A percentile compares a stretch with the other conserved stretches of the same genome.
Evolutionary conservation across 2,113 vertebrate genomes (phyloP).

Genomic region (Cynocephalus volans): DNA sequence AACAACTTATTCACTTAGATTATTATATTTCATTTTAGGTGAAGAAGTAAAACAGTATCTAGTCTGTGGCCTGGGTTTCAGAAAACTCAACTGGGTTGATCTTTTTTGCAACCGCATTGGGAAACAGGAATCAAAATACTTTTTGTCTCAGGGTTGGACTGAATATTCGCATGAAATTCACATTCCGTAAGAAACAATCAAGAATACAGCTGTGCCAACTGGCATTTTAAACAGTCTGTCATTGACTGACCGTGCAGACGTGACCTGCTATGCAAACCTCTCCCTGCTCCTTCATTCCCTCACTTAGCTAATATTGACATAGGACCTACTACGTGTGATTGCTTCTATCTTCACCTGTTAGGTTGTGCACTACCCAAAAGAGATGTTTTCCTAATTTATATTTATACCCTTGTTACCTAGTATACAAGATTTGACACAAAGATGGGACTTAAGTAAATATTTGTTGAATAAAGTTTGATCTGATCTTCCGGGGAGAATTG

Average conservation of each 20-base stretch:
- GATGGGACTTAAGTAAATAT: neutral
- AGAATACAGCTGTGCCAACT: neutral
- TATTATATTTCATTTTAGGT: neutral
- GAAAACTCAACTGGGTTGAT: neutral
- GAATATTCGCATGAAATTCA: neutral
- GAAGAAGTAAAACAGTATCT: neutral
- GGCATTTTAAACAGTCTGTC: neutral
- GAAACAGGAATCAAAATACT: neutral
- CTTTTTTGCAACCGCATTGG: neutral
- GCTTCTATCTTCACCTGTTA: neutral
- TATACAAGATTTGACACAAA: neutral
- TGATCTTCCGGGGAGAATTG: neutral
- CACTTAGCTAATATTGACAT: neutral
- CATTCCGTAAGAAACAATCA: neutral
- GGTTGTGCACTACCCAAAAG: neutral
- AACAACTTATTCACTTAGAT: neutral
- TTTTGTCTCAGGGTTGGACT: neutral
- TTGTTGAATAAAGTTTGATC: neutral
- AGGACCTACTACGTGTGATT: neutral
- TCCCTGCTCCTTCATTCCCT: neutral
- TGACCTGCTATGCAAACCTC: neutral
- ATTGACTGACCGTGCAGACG: rapidly evolving
- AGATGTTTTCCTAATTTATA: neutral
- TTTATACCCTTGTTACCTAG: neutral
- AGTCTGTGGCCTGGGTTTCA: neutral